Conservation (phyloP, 2,113 vertebrate genomes). For the Grus americana region DNA sequence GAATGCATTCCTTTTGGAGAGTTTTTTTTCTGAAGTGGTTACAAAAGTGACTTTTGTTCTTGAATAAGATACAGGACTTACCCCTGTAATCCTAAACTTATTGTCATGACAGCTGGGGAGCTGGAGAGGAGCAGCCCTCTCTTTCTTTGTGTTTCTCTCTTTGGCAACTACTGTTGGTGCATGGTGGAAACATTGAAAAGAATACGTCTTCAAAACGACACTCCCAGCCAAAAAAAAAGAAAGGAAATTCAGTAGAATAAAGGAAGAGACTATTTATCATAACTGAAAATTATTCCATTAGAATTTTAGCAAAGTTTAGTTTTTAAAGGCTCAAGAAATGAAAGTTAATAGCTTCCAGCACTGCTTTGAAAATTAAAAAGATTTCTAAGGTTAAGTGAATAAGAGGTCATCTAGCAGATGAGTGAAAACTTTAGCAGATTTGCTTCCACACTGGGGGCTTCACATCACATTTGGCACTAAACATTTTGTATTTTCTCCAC, state of each 20-base stretch:
- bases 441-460: not conserved
- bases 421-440: not conserved
- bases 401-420: not conserved
- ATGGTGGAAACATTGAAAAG: not conserved
- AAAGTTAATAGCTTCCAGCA: not conserved
- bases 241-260: not conserved
- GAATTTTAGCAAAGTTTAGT: not conserved
- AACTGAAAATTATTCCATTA: not conserved
- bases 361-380: not conserved
- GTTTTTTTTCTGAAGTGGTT: not conserved
- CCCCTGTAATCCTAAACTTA: conserved; percentile 2
- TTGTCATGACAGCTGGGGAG: conserved; percentile 2
- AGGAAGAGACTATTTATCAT: not conserved
- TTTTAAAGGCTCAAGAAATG: not conserved
- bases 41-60: not conserved
- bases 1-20: not conserved
- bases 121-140: not conserved
- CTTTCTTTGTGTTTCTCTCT: conserved; percentile 12
- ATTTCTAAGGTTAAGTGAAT: not conserved
- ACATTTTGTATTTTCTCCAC: not conserved
- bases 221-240: not conserved
- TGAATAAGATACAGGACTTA: not conserved
- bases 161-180: not conserved
- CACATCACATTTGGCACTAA: not conserved
- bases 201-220: not conserved